Evolutionary conservation across 1,140 invertebrate genomes (phyloP), one percentile per base, ranked within the genome.

Genomic region (Cydia strobilella): DNA sequence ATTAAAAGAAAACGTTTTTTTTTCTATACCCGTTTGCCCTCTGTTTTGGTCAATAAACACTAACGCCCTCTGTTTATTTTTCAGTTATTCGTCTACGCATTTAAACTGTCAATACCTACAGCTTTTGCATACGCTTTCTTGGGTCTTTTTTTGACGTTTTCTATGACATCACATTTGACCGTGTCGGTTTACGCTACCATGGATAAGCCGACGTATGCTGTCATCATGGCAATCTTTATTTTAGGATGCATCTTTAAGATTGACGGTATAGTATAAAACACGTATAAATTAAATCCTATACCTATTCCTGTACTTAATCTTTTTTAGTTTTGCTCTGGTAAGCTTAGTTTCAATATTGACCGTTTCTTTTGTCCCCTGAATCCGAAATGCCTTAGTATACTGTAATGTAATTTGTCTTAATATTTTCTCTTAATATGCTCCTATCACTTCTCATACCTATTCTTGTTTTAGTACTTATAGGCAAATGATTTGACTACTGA

Each of bases 211-310:
- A 35, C 65, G 31, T 69, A 69, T 69, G 65, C 65, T 18, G 27
- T 69, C 31, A 35, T 69, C 65, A 69, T 69, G 65, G 65, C 27
- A 42, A 18, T 69, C 6, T 69, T 69, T 39, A 69, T 69, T 35
- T 18, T 69, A 35, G 65, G 65, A 15, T 69, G 65, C 65, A 42
- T 7, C 10, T 69, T 69, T 39, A 69, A 69, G 35, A 18, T 69
- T 35, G 65, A 69, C 10, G 65, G 65, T 69, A 15, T 18, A 31
- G 35, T 59, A 59, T 10, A 23, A n/a, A n/a, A n/a, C n/a, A n/a
- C n/a, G n/a, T n/a, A n/a, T n/a, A n/a, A n/a, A n/a, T n/a, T n/a
- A n/a, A 54, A 54, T 18, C 15, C 12, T 54, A 3, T 9, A 51
- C n/a, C 7, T 6, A 54, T 18, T 18, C 15, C 12, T 54, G 0